phyloP scores from a whole-genome alignment of 1,140 invertebrate genomes.

The Leptinotarsa texana region DNA sequence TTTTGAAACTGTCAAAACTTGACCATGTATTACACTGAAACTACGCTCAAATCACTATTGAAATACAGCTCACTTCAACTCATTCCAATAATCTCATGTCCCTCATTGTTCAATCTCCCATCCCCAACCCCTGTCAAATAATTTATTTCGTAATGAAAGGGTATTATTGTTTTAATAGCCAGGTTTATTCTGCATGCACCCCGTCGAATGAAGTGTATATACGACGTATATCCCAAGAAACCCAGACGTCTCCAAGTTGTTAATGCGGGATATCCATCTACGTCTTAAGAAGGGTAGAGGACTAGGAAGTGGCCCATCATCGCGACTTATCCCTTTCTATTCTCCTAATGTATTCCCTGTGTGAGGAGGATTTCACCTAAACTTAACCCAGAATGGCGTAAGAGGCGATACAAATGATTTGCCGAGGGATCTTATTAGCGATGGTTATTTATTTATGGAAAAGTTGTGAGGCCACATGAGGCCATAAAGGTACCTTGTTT shows the following conservation, averaged over 20 bases:
- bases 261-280: conserved; percentile 39
- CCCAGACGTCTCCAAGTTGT: conserved; percentile 28
- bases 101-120: not conserved
- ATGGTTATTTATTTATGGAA: conserved; percentile 17
- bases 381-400: not conserved
- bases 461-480: conserved; percentile 16
- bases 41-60: too few species aligned
- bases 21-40: too few species aligned
- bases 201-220: conserved; percentile 23
- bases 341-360: conserved; percentile 38
- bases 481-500: not conserved
- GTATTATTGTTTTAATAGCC: conserved; percentile 25
- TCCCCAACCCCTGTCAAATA: conserved; percentile 15
- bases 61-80: too few species aligned
- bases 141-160: conserved; percentile 26
- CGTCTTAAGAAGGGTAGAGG: conserved; percentile 37
- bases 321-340: conserved; percentile 36
- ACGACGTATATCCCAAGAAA: conserved; percentile 19
- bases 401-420: not conserved
- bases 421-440: conserved; percentile 19
- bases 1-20: too few species aligned
- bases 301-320: conserved; percentile 37
- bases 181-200: conserved; percentile 29
- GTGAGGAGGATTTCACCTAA: conserved; percentile 33
- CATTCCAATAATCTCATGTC: too few species aligned